A percentile compares a stretch with the other conserved stretches of the same genome.
phyloP scores from a whole-genome alignment of 2,113 vertebrate genomes.

The Eidolon helvum region DNA sequence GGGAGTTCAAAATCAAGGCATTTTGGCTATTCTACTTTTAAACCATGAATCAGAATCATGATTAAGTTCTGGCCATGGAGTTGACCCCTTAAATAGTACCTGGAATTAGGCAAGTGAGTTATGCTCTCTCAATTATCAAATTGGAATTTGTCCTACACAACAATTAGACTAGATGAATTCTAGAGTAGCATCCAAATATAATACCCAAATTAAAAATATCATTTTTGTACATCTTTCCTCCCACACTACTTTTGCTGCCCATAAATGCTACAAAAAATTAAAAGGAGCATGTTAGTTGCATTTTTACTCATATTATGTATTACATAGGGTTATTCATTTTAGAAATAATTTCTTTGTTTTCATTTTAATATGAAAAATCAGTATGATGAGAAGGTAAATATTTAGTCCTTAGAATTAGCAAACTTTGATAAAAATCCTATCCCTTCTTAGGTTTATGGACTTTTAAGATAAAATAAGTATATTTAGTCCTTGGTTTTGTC shows the following conservation, averaged over 20 bases:
- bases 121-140: not conserved
- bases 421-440: not conserved
- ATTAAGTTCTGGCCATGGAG: not conserved
- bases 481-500: not conserved
- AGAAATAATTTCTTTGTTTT: not conserved
- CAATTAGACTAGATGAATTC: not conserved
- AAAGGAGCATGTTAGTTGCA: not conserved
- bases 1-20: not conserved
- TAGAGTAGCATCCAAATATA: not conserved
- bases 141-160: not conserved
- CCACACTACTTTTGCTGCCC: not conserved
- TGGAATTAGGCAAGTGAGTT: not conserved
- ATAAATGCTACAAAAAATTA: not conserved
- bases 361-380: not conserved
- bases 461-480: not conserved
- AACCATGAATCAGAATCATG: not conserved
- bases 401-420: not conserved
- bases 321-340: not conserved
- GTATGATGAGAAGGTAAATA: not conserved
- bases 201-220: not conserved
- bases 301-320: not conserved
- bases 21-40: not conserved
- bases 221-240: not conserved
- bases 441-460: not conserved
- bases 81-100: not conserved